Evolutionary conservation across 2,888 invertebrate species (phyloP).

Genomic region (Coelinius sp.): DNA sequence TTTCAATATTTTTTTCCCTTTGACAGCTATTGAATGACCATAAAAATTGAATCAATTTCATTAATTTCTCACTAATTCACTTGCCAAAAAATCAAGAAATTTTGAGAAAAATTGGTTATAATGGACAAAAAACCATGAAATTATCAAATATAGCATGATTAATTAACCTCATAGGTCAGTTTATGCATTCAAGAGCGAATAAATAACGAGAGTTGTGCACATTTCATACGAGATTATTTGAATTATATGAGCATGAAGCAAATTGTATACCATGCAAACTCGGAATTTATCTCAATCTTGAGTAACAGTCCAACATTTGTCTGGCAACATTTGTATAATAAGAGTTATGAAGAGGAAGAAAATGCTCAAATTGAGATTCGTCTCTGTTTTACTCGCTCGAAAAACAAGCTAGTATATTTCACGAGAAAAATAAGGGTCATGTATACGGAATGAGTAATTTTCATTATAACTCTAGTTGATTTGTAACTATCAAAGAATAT

Average conservation of each 20-base stretch:
- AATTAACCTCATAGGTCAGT: not conserved
- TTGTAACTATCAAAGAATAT: no score
- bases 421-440: no score
- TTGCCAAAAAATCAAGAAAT: not conserved
- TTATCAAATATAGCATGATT: not conserved
- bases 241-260: constrained; percentile 30
- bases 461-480: no score
- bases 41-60: not conserved
- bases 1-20: not conserved
- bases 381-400: not conserved
- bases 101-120: no score
- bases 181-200: not conserved
- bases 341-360: constrained; percentile 34
- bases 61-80: not conserved
- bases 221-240: not conserved
- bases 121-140: no score
- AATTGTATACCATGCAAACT: constrained; percentile 41
- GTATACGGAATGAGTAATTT: not conserved
- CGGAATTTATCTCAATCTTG: constrained; percentile 43
- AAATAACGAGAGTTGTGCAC: not conserved
- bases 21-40: no score
- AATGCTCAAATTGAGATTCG: not conserved
- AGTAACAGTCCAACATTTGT: constrained; percentile 45
- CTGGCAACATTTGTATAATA: constrained; percentile 34
- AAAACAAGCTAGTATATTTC: not conserved